Evolutionary conservation across 2,888 invertebrate genomes (phyloP).

Genomic region (Villa cingulata): DNA sequence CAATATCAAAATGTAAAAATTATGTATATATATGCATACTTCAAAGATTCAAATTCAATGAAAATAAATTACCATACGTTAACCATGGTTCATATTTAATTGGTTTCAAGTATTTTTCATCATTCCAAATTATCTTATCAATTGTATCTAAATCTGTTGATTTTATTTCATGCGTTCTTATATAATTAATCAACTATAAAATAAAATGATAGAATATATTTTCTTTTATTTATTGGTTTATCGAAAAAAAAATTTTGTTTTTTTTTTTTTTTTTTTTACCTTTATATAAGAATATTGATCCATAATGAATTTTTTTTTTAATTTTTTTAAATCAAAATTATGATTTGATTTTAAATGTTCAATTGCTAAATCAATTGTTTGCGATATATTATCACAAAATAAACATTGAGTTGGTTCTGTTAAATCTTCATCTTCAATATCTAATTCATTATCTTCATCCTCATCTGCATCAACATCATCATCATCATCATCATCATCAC

Average conservation of each 20-base stretch:
- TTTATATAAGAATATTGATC: slow-evolving; percentile 73
- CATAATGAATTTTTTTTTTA: slow-evolving; percentile 58
- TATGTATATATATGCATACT: no score
- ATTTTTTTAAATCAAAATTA: slow-evolving; percentile 46
- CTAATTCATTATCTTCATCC: no score
- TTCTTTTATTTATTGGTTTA: no score
- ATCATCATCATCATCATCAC: no score
- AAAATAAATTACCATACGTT: slow-evolving; percentile 50
- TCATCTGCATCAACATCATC: no score
- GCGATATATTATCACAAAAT: slow-evolving; percentile 52
- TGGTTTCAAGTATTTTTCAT: slow-evolving; percentile 66
- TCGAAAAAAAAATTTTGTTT: no score
- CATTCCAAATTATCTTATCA: slow-evolving; percentile 49
- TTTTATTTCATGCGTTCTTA: slow-evolving; percentile 46
- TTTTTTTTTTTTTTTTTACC: no score
- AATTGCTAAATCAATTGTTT: slow-evolving; percentile 49
- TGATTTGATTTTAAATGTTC: slow-evolving; percentile 53
- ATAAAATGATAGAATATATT: neutral
- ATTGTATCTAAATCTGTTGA: slow-evolving; percentile 43
- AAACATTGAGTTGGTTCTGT: slow-evolving; percentile 40
- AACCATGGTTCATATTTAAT: slow-evolving; percentile 66
- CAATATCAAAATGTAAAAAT: no score
- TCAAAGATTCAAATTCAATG: no score
- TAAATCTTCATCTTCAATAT: no score
- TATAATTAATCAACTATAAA: slow-evolving; percentile 55